phyloP scores from a whole-genome alignment of 1,140 invertebrate species.

The Magallana ariakensis region DNA sequence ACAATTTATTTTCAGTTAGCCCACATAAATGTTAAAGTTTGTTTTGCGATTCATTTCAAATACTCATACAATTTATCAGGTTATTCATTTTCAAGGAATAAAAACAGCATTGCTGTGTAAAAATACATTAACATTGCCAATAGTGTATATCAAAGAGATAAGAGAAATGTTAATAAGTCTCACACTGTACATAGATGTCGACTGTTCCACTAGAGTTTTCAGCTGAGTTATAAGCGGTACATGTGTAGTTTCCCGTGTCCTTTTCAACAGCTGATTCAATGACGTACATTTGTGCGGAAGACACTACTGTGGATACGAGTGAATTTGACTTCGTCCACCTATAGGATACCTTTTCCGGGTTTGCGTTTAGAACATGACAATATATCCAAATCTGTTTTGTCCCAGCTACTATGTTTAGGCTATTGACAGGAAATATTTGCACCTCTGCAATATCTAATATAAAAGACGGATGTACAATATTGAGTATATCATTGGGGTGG shows the following conservation, averaged over 20 bases:
- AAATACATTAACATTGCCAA: neutral
- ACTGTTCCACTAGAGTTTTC: neutral
- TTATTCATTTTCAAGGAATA: neutral
- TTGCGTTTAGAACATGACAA: neutral
- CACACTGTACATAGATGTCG: neutral
- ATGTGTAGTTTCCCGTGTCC: too few relatives aligned
- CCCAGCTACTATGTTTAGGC: neutral
- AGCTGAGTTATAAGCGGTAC: neutral
- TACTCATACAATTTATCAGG: neutral
- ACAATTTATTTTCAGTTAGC: neutral
- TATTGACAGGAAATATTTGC: neutral
- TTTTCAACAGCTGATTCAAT: neutral
- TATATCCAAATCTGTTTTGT: neutral
- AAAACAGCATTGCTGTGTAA: neutral
- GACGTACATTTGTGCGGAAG: neutral
- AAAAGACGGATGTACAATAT: too few relatives aligned
- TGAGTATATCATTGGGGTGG: too few relatives aligned
- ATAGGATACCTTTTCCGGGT: neutral
- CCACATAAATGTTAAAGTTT: neutral
- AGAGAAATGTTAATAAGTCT: neutral
- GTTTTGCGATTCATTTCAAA: neutral
- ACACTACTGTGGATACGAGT: neutral
- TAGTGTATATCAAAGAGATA: too few relatives aligned
- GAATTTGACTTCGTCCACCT: neutral
- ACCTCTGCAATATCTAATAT: neutral